Conservation (phyloP, 2,113 vertebrate genomes). For the Meriones unguiculatus region DNA sequence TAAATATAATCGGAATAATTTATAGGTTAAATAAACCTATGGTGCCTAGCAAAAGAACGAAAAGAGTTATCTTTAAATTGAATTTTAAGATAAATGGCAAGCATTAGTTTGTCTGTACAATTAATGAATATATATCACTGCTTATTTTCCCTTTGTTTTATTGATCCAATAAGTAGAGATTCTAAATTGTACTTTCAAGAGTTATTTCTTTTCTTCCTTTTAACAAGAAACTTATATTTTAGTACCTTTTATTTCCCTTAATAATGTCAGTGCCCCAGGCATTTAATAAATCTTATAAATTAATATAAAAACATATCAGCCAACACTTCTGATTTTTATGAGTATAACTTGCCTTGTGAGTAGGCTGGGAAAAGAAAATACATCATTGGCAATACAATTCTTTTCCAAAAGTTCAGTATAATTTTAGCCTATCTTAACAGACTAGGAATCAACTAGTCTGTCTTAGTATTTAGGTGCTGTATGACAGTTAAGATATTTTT, state of each 20-base stretch:
- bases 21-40: conserved; percentile 41
- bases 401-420: conserved; percentile 10
- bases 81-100: conserved; percentile 52
- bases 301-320: conserved; percentile 46
- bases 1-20: conserved; percentile 8
- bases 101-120: background rate
- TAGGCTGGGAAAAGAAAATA: background rate
- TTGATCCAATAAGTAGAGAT: conserved; percentile 57
- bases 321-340: background rate
- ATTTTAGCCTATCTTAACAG: conserved; percentile 15
- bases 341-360: background rate
- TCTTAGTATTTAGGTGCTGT: background rate
- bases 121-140: background rate
- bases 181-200: conserved; percentile 59
- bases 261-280: background rate
- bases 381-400: background rate
- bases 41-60: background rate
- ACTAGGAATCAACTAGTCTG: background rate
- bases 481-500: background rate
- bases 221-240: conserved; percentile 44
- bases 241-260: conserved; percentile 53
- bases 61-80: conserved; percentile 49
- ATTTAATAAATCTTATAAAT: conserved; percentile 65
- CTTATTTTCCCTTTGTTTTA: conserved; percentile 61
- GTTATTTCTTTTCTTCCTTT: conserved; percentile 48